These are phyloP conservation scores for Holotrichia oblita DNA, from an alignment of 1,140 invertebrate species.

Conservation along the genomic window DNA sequence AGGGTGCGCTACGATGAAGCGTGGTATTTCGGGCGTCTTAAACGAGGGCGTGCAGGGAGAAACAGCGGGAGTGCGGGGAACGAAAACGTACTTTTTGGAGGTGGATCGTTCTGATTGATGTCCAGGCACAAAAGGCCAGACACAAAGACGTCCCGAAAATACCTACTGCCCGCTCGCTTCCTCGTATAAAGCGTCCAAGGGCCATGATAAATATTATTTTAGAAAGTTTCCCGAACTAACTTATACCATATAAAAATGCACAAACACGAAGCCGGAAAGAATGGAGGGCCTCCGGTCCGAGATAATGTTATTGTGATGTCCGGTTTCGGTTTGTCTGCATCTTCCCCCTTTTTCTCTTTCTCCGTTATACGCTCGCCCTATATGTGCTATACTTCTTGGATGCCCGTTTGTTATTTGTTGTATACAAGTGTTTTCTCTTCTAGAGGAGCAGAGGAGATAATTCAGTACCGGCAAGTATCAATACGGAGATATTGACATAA, in stretches of 20 bases:
- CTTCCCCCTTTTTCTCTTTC: slow-evolving; percentile 3
- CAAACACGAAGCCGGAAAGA: slow-evolving; percentile 45
- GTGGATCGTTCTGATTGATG: slow-evolving; percentile 41
- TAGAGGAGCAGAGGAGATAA: not conserved
- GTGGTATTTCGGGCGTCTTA: slow-evolving; percentile 36
- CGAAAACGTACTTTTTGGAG: slow-evolving; percentile 27
- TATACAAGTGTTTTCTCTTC: slow-evolving; percentile 45
- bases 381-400: not conserved
- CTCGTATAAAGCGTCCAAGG: slow-evolving; percentile 13
- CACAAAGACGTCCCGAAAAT: slow-evolving; percentile 42
- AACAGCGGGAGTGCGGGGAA: slow-evolving; percentile 29
- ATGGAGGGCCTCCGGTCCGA: slow-evolving; percentile 42
- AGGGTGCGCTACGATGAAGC: slow-evolving; percentile 14
- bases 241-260: slow-evolving; percentile 51
- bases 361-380: slow-evolving; percentile 5
- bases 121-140: slow-evolving; percentile 40
- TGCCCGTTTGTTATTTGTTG: slow-evolving; percentile 36
- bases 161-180: slow-evolving; percentile 1
- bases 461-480: slow-evolving; percentile 13
- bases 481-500: slow-evolving; percentile 25
- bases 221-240: slow-evolving; percentile 47
- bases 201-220: slow-evolving; percentile 52
- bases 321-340: slow-evolving; percentile 39
- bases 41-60: not conserved
- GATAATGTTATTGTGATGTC: slow-evolving; percentile 52